Evolutionary conservation across 2,888 invertebrate genomes (phyloP).

Genomic region (Podotricha telesiphe): DNA sequence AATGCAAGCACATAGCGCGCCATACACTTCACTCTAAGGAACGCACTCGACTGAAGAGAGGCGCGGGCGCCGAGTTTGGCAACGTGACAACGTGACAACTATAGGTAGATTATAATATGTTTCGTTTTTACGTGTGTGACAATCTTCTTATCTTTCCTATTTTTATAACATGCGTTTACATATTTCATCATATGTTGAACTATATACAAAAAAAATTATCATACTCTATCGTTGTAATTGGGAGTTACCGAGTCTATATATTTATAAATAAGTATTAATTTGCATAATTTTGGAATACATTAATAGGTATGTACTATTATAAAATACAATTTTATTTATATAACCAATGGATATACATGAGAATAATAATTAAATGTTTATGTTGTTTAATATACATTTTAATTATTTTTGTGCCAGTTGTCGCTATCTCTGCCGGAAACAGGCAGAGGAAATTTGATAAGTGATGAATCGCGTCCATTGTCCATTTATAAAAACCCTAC

Average conservation of each 20-base stretch:
- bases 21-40: slow-evolving; percentile 81
- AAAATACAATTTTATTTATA: background rate
- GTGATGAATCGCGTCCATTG: slow-evolving; percentile 65
- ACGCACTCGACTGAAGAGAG: slow-evolving; percentile 79
- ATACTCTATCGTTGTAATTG: background rate
- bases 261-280: background rate
- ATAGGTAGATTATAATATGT: slow-evolving; percentile 67
- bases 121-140: slow-evolving; percentile 63
- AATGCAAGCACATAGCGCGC: slow-evolving; percentile 81
- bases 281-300: background rate
- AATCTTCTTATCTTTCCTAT: slow-evolving; percentile 41
- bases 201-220: background rate
- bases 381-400: slow-evolving; percentile 37
- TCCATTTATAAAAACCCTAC: slow-evolving; percentile 53
- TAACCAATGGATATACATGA: background rate
- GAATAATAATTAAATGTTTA: background rate
- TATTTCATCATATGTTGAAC: slow-evolving; percentile 22
- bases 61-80: slow-evolving; percentile 75
- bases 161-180: slow-evolving; percentile 34
- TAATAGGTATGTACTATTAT: background rate
- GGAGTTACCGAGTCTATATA: no score
- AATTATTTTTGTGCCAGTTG: slow-evolving; percentile 47
- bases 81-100: slow-evolving; percentile 78
- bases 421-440: slow-evolving; percentile 74
- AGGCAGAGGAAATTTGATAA: slow-evolving; percentile 75